These are phyloP conservation scores for Piliocolobus tephrosceles DNA, from an alignment of 2,113 vertebrate genomes.

Conservation along the genomic window DNA sequence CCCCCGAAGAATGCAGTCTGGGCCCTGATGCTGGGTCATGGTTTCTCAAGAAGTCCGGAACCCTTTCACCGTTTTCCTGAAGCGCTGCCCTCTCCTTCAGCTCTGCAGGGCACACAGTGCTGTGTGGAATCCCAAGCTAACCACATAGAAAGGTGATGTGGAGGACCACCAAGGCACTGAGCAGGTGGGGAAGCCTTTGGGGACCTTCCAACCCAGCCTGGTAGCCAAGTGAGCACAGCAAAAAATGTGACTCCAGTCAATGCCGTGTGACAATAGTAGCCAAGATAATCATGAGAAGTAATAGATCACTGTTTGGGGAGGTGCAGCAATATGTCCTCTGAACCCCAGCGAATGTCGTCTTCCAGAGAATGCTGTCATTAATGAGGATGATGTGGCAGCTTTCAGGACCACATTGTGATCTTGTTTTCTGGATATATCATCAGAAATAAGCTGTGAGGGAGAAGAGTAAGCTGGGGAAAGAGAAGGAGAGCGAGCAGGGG, in stretches of 20 bases:
- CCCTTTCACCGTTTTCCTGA: not conserved
- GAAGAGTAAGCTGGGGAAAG: not conserved
- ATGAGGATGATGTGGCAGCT: not conserved
- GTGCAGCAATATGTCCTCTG: not conserved
- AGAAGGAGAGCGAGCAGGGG: not conserved
- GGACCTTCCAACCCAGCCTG: not conserved
- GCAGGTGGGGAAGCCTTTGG: not conserved
- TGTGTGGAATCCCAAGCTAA: not conserved
- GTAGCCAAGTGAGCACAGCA: not conserved
- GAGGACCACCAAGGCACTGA: not conserved
- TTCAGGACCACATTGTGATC: not conserved
- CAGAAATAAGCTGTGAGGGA: not conserved
- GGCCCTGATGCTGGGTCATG: not conserved
- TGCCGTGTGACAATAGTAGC: fast-evolving
- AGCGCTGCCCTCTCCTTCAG: not conserved
- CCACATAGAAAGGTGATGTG: fast-evolving
- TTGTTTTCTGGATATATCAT: not conserved
- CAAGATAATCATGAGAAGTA: not conserved
- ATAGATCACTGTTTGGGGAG: not conserved
- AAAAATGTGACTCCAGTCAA: not conserved
- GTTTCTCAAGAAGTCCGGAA: not conserved
- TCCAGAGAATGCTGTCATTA: not conserved
- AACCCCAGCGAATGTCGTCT: not conserved
- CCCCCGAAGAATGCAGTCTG: too few relatives aligned
- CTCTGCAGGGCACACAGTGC: not conserved